Evolutionary conservation across 2,113 vertebrate species (phyloP), one percentile per base, ranked within the genome.

Genomic region (Pleuronectes platessa): DNA sequence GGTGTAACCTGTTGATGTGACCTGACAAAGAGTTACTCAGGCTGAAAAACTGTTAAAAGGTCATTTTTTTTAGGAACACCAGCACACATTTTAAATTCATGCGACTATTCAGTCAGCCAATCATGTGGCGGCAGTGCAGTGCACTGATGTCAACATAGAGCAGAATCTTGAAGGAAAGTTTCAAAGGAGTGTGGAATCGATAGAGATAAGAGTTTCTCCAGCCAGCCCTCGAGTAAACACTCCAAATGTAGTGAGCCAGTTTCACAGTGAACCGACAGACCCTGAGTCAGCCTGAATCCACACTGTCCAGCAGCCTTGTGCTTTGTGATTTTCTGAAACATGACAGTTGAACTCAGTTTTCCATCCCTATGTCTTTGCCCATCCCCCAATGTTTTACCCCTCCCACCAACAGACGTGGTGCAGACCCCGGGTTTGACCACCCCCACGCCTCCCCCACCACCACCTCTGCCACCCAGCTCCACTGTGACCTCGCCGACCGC

Each of bases 401-500:
- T 20, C 14, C 26, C 59, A 89, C 75, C 77, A 62, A 68, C 94
- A 97, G 97, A 97, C 77, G 37, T 86, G 92, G 87, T 88, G 66
- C 95, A 94, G 90, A 94, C 93, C 84, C 93, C 93, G 47, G 96
- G 94, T 82, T 91, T 94, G 79, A 95, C 93, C 74, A 90, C 92
- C 78, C 96, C 95, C 42, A 91, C 93, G 79, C 96, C 96, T 18
- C 97, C 97, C 61, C 96, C 97, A 8, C 96, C 97, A 10, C 97
- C 97, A 0, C 97, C 97, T 2, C 86, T 96, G 9, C 97, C 96
- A 61, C 91, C 96, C 66, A 90, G 95, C 81, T 94, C 96, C 86
- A 92, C 92, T 92, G 94, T 96, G 92, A 92, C 92, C 65, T 81
- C 92, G 0, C 61, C 79, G 84, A 92, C 78, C 90, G 89, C 95